phyloP scores from a whole-genome alignment of 2,888 invertebrate genomes.

The Eucera pruinosa region DNA sequence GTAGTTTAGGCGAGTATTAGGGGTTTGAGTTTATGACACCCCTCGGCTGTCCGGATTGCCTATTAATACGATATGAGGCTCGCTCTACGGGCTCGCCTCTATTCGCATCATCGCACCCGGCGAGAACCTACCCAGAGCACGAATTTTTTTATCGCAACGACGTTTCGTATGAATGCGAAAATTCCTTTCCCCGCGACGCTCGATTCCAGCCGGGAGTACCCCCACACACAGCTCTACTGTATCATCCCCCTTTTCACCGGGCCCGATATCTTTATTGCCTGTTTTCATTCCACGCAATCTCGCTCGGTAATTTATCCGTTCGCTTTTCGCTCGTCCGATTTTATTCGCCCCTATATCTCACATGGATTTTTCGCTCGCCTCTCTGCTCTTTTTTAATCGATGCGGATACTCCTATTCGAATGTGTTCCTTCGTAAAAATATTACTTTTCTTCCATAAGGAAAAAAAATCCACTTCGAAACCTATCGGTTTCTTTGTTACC shows the following conservation, averaged over 20 bases:
- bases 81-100: slow-evolving; percentile 72
- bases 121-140: slow-evolving; percentile 55
- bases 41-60: slow-evolving; percentile 83
- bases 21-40: slow-evolving; percentile 84
- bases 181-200: slow-evolving; percentile 27
- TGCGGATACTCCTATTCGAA: neutral
- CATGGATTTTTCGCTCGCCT: neutral
- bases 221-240: neutral
- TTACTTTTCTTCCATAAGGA: too few relatives aligned
- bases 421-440: neutral
- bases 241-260: slow-evolving; percentile 26
- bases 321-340: slow-evolving; percentile 20
- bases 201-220: slow-evolving; percentile 5
- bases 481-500: neutral
- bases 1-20: slow-evolving; percentile 84
- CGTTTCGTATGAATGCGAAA: slow-evolving; percentile 66
- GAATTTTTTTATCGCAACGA: slow-evolving; percentile 70
- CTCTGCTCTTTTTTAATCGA: neutral
- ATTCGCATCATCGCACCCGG: slow-evolving; percentile 61
- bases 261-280: slow-evolving; percentile 58
- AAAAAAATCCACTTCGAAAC: too few relatives aligned
- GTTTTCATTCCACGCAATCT: slow-evolving; percentile 57
- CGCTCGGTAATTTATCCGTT: slow-evolving; percentile 51
- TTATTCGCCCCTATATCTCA: slow-evolving; percentile 5
- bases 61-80: slow-evolving; percentile 85